Base-by-base conservation (phyloP, 2,113 vertebrate species). In the Martes martes region DNA sequence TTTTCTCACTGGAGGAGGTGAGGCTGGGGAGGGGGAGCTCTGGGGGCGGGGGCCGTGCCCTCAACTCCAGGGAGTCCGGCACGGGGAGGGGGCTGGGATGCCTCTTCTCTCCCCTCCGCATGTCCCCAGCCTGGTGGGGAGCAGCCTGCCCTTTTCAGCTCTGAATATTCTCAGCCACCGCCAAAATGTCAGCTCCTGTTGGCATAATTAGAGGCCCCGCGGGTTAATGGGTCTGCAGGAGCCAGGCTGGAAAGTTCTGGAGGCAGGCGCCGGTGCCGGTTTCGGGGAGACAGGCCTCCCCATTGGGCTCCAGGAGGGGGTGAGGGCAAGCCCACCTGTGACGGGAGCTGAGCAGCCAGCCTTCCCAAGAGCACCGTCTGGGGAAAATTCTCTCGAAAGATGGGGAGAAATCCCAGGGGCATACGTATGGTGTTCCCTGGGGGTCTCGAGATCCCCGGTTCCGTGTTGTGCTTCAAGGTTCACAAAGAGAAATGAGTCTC, bases 81-180 rank as follows among this genome's bases (percentile, higher is more conserved):
- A 33, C 7, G 1, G 6, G 89, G 74, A 33, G 13, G 28, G 39
- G 52, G n/a, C 4, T 9, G 0, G 0, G 11, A 4, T 2, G 7
- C 47, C 2, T 4, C 63, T 33, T 23, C n/a, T 73, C 47, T 39
- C 11, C 61, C n/a, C 11, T 0, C 50, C 9, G 33, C 7, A 0
- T 2, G 33, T 1, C 78, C 57, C 23, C 55, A 39, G 81, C 31
- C 47, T 10, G 33, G 69, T 1, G 47, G 78, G 71, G 36, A 26
- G 1, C 33, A 11, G 82, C 47, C 18, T 9, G 78, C 9, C 61
- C 85, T 73, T 85, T 50, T 2, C n/a, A 2, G 31, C 89, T 42
- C 65, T n/a, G 28, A 10, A 1, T 0, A 0, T 28, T 8, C 4
- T 14, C 24, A 0, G 18, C 63, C 15, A 0, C 55, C 0, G 0